These are phyloP conservation scores for Pseudeuparius sepicola DNA, from an alignment of 2,888 invertebrate genomes.

Conservation along the genomic window DNA sequence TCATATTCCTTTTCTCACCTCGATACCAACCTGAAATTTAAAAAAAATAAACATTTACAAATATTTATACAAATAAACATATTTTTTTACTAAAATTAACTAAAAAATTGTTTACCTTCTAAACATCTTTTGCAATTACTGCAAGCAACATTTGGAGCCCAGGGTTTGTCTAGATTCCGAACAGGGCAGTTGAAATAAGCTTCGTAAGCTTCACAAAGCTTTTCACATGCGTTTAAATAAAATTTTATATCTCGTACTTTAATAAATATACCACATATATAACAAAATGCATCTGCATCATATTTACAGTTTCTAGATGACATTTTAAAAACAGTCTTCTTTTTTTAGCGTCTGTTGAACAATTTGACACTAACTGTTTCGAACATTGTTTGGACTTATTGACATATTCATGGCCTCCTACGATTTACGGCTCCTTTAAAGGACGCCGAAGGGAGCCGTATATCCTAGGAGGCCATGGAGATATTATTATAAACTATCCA, in stretches of 20 bases:
- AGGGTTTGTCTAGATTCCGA: slow-evolving; percentile 23
- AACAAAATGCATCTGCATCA: slow-evolving; percentile 15
- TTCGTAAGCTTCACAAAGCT: slow-evolving; percentile 25
- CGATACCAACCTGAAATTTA: slow-evolving; percentile 6
- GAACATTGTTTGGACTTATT: too few relatives aligned
- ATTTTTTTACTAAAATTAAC: too few relatives aligned
- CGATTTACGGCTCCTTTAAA: too few relatives aligned
- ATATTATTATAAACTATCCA: too few relatives aligned
- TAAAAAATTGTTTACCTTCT: slow-evolving; percentile 13
- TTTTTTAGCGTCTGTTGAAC: too few relatives aligned
- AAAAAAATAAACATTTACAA: too few relatives aligned
- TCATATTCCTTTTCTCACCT: slow-evolving; percentile 6
- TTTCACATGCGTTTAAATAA: slow-evolving; percentile 16
- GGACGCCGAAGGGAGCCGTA: too few relatives aligned
- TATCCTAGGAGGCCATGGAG: too few relatives aligned
- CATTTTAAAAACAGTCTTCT: too few relatives aligned
- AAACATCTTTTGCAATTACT: slow-evolving; percentile 15
- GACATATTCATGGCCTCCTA: too few relatives aligned
- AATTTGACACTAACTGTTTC: too few relatives aligned
- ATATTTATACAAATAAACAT: too few relatives aligned
- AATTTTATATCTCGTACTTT: slow-evolving; percentile 23
- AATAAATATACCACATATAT: slow-evolving; percentile 21
- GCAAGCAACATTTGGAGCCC: slow-evolving; percentile 24
- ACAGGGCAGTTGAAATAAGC: slow-evolving; percentile 14
- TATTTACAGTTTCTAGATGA: slow-evolving; percentile 11